Percentiles rank a stretch among this genome's conserved stretches.
Conservation (phyloP, 2,888 invertebrate genomes). For the Drosophila niveifrons region DNA sequence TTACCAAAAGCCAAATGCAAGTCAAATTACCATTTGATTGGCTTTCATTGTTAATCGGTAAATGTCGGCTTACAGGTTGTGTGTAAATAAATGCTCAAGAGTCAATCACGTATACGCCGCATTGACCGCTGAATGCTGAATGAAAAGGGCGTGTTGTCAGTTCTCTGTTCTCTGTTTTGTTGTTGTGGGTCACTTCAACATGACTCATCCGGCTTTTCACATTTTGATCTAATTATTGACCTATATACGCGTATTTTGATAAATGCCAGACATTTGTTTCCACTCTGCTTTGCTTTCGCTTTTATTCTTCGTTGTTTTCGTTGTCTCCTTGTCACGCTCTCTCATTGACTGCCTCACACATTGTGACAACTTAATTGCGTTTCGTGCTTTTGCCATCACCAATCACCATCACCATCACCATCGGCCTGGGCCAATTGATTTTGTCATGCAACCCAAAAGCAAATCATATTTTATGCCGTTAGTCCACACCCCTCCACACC, state of each 20-base stretch:
- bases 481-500: slow-evolving; percentile 5
- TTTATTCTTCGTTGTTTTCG: not conserved
- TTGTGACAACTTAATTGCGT: slow-evolving; percentile 46
- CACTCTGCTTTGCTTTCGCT: not conserved
- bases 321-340: not conserved
- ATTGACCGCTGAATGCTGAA: not conserved
- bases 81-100: slow-evolving; percentile 7
- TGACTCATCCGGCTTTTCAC: slow-evolving; percentile 22
- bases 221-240: slow-evolving; percentile 32
- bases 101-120: slow-evolving; percentile 16
- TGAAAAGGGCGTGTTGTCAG: slow-evolving; percentile 6
- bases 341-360: slow-evolving; percentile 3
- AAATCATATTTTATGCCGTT: slow-evolving; percentile 35
- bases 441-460: slow-evolving; percentile 56
- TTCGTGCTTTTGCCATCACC: slow-evolving; percentile 31
- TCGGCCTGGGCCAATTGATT: slow-evolving; percentile 54
- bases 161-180: not conserved
- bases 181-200: slow-evolving; percentile 14
- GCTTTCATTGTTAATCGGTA: not conserved
- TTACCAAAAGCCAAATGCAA: slow-evolving; percentile 46
- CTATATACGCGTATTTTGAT: slow-evolving; percentile 28
- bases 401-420: slow-evolving; percentile 23
- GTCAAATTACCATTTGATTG: not conserved
- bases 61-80: not conserved
- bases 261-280: slow-evolving; percentile 24